A percentile compares a stretch with the other conserved stretches of the same genome.
These are phyloP conservation scores for Thalassophryne amazonica DNA, from an alignment of 2,797 vertebrate species.

Conservation along the genomic window DNA sequence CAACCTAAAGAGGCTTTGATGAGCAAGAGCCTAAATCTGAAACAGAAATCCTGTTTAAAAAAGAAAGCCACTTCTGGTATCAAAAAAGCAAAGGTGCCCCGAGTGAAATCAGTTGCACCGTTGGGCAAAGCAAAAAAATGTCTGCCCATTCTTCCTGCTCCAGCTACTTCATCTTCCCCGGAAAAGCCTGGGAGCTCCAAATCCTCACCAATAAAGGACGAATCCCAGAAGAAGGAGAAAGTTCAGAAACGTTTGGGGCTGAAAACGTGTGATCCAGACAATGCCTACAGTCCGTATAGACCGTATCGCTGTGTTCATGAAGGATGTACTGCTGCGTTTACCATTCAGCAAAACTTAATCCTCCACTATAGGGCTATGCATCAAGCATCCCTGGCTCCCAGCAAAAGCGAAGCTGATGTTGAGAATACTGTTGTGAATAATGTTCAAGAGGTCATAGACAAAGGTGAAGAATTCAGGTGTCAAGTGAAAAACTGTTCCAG, in stretches of 20 bases:
- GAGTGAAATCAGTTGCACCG: slow-evolving; percentile 23
- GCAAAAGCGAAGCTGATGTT: slow-evolving; percentile 63
- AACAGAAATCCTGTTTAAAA: slow-evolving; percentile 38
- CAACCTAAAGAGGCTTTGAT: slow-evolving; percentile 9
- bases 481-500: slow-evolving; percentile 95
- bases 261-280: slow-evolving; percentile 73
- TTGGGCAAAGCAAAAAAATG: slow-evolving; percentile 45
- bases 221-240: slow-evolving; percentile 61
- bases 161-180: slow-evolving; percentile 48
- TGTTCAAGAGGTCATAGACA: slow-evolving; percentile 66
- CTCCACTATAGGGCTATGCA: slow-evolving; percentile 98
- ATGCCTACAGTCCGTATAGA: slow-evolving; percentile 87
- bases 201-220: slow-evolving; percentile 66
- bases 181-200: slow-evolving; percentile 73
- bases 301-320: slow-evolving; percentile 96
- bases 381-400: slow-evolving; percentile 84
- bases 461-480: slow-evolving; percentile 90
- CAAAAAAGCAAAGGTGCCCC: slow-evolving; percentile 39
- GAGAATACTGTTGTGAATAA: slow-evolving; percentile 57
- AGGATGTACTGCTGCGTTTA: slow-evolving; percentile 96
- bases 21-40: slow-evolving; percentile 54
- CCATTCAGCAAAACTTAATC: slow-evolving; percentile 97
- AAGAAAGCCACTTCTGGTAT: slow-evolving; percentile 46
- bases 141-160: slow-evolving; percentile 26
- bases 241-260: slow-evolving; percentile 56